Base-by-base conservation (phyloP, 2,113 vertebrate species). In the Lycaon pictus region DNA sequence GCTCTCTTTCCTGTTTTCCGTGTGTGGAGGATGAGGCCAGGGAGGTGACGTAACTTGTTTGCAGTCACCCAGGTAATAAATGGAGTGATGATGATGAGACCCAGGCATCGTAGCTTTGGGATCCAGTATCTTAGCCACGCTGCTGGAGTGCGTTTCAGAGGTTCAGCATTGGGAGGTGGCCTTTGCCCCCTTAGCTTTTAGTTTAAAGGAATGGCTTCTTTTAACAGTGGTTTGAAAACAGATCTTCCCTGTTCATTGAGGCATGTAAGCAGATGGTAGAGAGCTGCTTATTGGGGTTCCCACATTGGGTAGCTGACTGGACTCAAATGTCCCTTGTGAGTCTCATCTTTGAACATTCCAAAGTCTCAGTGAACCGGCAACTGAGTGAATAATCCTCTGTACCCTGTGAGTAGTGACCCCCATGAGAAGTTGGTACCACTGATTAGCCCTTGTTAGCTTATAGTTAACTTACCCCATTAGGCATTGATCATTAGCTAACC, bases 351-450 rank as follows among this genome's bases (percentile, higher is more conserved):
- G 32, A 93, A 60, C 27, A 5, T 19, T 43, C 5, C 60, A 7
- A 35, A 19, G 25, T 88, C 32, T 43, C 62, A 2, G 32, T 65
- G 81, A 85, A 25, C 27, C 10, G 35, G 90, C 29, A 7, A 62
- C 17, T 27, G 29, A 43, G 37, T 92, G 83, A 83, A 55, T 55
- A 72, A 51, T 88, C 95, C 69, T 96, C 58, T 88, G 37, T 53
- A 60, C 5, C 7, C 55, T 71, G 11, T 92, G 87, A 53, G 88
- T 77, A 84, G n/a, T 88, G 23, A 89, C 32, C 29, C 17, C 79
- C 43, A 17, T 27, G 55, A 93, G 80, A 88, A 91, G 58, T 63
- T 43, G 32, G 32, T 84, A 35, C 69, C 32, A 4, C 19, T 77
- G 32, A 63, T 77, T 53, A 72, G 35, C 19, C 3, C 27, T 96